Evolutionary conservation across 1,140 invertebrate species (phyloP).

Genomic region (Monomorium pharaonis): DNA sequence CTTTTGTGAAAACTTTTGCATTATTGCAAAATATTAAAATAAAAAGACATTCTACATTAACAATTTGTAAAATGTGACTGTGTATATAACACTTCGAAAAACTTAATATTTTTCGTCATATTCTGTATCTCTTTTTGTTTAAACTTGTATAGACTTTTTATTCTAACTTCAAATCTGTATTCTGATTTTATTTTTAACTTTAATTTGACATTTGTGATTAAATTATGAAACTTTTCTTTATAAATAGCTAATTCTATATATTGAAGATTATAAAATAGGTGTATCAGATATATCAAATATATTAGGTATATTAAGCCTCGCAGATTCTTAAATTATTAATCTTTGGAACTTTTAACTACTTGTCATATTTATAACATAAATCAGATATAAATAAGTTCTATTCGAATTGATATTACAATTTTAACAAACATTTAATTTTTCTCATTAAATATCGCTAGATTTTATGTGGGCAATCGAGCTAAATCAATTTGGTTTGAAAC

Average conservation of each 20-base stretch:
- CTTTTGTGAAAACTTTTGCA: neutral
- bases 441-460: slow-evolving; percentile 6
- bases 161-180: neutral
- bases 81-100: neutral
- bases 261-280: neutral
- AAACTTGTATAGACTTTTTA: neutral
- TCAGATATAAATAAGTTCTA: neutral
- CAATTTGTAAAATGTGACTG: neutral
- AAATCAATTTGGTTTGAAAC: slow-evolving; percentile 1
- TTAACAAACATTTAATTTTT: neutral
- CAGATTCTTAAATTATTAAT: neutral
- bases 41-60: neutral
- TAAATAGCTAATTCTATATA: neutral
- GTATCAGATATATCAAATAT: neutral
- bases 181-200: neutral
- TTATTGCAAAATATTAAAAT: neutral
- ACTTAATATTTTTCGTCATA: neutral
- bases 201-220: neutral
- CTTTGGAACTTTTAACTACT: neutral
- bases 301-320: neutral
- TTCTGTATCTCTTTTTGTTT: neutral
- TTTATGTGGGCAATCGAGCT: slow-evolving; percentile 51
- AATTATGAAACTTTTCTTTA: neutral
- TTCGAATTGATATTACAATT: neutral
- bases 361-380: neutral